phyloP scores from a whole-genome alignment of 2,797 vertebrate species.

The Peromyscus attwateri region DNA sequence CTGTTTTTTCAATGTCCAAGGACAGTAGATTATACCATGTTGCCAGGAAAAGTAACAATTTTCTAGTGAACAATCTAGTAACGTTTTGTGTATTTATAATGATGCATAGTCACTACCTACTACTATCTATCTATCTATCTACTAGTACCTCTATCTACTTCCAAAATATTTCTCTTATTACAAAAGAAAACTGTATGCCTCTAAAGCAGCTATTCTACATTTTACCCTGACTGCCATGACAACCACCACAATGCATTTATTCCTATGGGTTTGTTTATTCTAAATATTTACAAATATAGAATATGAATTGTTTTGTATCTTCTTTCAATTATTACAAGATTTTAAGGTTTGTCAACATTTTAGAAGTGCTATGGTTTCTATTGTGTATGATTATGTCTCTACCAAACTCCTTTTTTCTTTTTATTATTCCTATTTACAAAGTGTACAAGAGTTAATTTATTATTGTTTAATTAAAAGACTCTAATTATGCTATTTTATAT shows the following conservation, averaged over 20 bases:
- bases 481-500: neutral
- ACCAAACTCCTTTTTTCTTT: neutral
- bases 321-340: neutral
- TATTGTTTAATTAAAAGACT: conserved; percentile 18
- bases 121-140: no score
- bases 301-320: neutral
- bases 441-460: conserved; percentile 1
- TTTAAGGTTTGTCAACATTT: neutral
- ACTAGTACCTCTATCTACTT: neutral
- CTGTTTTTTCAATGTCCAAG: neutral
- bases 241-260: neutral
- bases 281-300: conserved; percentile 9
- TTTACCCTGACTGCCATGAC: neutral
- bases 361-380: neutral
- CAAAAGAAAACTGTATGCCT: neutral
- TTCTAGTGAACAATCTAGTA: neutral
- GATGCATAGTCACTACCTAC: neutral
- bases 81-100: neutral
- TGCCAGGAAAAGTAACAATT: neutral
- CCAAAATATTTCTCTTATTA: neutral
- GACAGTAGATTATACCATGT: neutral
- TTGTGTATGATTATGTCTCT: neutral
- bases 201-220: neutral
- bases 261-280: neutral
- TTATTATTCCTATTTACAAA: neutral